A percentile compares a stretch with the other conserved stretches of the same genome.
phyloP scores from a whole-genome alignment of 2,888 invertebrate species.

The Charanyca ferruginea region DNA sequence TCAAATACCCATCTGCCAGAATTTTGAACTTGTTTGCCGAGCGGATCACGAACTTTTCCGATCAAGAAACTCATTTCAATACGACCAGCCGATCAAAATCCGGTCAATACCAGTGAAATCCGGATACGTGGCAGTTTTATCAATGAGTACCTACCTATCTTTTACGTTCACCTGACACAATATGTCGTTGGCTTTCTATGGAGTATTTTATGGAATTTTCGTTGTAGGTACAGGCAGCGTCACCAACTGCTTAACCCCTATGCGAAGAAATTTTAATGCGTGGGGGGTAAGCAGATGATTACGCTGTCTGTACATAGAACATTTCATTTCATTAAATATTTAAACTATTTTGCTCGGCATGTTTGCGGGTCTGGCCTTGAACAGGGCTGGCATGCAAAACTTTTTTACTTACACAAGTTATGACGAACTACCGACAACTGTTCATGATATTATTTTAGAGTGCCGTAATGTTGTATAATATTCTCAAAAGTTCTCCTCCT shows the following conservation, averaged over 20 bases:
- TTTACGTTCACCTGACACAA: constrained; percentile 36
- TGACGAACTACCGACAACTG: constrained; percentile 41
- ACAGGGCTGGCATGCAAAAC: constrained; percentile 56
- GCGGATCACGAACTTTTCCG: constrained; percentile 34
- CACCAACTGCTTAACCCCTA: no score
- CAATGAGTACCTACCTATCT: constrained; percentile 33
- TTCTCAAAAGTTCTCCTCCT: constrained; percentile 3
- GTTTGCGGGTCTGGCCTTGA: constrained; percentile 46
- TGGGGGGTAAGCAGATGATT: no score
- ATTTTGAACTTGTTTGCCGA: constrained; percentile 29
- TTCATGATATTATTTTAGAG: constrained; percentile 33
- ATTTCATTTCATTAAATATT: constrained; percentile 73
- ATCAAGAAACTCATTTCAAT: constrained; percentile 41
- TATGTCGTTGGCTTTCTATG: constrained; percentile 55
- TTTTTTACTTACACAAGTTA: constrained; percentile 33
- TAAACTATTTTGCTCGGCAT: constrained; percentile 66
- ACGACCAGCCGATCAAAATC: constrained; percentile 44
- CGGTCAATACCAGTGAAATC: constrained; percentile 37
- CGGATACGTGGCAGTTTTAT: constrained; percentile 27
- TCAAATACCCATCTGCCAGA: constrained; percentile 4
- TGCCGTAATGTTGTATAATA: constrained; percentile 5
- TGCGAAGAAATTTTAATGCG: no score
- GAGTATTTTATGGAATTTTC: constrained; percentile 71
- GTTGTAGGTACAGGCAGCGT: no score
- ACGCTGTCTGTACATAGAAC: constrained; percentile 63